A percentile compares a stretch with the other conserved stretches of the same genome.
phyloP scores from a whole-genome alignment of 2,888 invertebrate genomes.

The Adelphocoris suturalis region DNA sequence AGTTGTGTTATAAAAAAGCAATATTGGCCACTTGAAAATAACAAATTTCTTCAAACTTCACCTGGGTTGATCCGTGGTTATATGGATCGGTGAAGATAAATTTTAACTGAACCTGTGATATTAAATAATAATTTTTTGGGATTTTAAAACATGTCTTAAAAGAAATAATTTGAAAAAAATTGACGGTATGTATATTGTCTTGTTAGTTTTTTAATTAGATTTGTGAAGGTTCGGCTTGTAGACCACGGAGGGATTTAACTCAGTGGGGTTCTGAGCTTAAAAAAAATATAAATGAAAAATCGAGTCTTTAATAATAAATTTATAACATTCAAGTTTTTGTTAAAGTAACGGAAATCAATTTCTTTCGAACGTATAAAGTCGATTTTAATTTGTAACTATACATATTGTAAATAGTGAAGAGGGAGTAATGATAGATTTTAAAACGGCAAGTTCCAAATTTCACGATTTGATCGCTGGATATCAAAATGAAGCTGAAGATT shows the following conservation, averaged over 20 bases:
- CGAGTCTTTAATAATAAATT: conserved; percentile 34
- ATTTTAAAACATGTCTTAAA: conserved; percentile 33
- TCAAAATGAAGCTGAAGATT: neutral
- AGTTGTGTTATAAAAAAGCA: conserved; percentile 1
- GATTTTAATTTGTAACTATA: conserved; percentile 23
- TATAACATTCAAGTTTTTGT: conserved; percentile 21
- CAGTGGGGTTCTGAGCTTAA: neutral
- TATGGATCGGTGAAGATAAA: conserved; percentile 54
- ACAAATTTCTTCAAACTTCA: conserved; percentile 8
- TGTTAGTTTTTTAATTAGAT: conserved; percentile 54
- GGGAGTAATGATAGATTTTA: neutral
- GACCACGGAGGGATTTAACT: conserved; percentile 4
- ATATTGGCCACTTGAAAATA: conserved; percentile 20
- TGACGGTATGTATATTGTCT: conserved; percentile 38
- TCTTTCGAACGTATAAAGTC: too few species aligned
- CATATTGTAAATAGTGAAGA: conserved; percentile 26
- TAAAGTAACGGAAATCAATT: neutral
- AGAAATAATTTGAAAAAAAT: conserved; percentile 44
- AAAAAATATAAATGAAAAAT: neutral
- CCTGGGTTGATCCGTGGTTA: conserved; percentile 6
- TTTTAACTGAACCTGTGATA: conserved; percentile 73
- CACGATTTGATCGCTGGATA: neutral
- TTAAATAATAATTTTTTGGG: conserved; percentile 73
- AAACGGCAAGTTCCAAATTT: neutral
- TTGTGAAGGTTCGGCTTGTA: conserved; percentile 28